Percentiles rank a stretch among this genome's conserved stretches.
phyloP scores from a whole-genome alignment of 1,140 invertebrate genomes.

The Geopemphigus sp. region DNA sequence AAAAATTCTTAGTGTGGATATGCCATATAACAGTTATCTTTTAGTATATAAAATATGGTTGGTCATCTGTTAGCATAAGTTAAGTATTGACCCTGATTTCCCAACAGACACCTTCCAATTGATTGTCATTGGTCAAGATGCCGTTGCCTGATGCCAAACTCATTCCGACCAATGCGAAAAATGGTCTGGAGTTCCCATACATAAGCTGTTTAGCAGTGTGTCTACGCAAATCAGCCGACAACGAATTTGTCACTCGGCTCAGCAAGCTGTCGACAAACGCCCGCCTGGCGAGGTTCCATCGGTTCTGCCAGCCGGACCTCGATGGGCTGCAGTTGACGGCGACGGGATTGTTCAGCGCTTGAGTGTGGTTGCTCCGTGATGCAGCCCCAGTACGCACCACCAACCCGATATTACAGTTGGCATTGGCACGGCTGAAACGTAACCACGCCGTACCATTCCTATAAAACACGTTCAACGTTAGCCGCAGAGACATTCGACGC shows the following conservation, averaged over 20 bases:
- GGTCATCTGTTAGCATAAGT: neutral
- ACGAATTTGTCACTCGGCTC: constrained; percentile 66
- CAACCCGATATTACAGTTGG: neutral
- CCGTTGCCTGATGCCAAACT: constrained; percentile 71
- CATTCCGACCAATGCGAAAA: constrained; percentile 73
- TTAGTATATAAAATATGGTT: too few species aligned
- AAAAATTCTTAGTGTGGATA: too few species aligned
- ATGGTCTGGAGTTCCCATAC: constrained; percentile 69
- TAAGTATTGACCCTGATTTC: constrained; percentile 67
- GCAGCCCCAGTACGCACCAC: neutral
- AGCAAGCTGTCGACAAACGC: constrained; percentile 70
- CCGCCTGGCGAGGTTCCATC: constrained; percentile 58
- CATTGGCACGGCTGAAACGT: constrained; percentile 24
- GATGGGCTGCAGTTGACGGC: neutral
- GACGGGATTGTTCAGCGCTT: constrained; percentile 10
- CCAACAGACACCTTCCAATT: constrained; percentile 74
- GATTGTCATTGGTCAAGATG: constrained; percentile 75
- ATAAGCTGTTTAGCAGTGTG: constrained; percentile 64
- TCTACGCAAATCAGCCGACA: constrained; percentile 64
- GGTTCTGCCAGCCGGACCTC: constrained; percentile 48
- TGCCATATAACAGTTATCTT: too few species aligned
- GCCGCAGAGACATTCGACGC: constrained; percentile 27
- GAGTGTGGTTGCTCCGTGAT: constrained; percentile 1
- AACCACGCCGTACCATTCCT: constrained; percentile 41
- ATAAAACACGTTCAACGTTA: constrained; percentile 28